Base-by-base conservation (phyloP, 2,797 vertebrate genomes). In the Enteromius trimaculatus region DNA sequence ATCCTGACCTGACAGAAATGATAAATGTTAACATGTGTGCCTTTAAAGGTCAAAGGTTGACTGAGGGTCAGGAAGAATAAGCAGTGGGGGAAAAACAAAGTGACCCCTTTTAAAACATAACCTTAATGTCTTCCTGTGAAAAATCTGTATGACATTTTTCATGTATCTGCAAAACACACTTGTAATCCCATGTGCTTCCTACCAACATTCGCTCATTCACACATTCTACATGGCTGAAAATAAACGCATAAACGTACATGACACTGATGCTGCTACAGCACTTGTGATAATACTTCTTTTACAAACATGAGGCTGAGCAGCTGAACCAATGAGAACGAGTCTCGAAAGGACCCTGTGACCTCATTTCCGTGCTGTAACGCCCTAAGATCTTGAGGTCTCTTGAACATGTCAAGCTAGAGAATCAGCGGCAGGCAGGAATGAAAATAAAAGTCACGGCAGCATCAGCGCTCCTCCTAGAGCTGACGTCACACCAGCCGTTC, bases 1-100 rank as follows among this genome's bases (percentile, higher is more conserved):
- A 31, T 14, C 1, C 29, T 26, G 29, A n/a, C 29, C 65, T 4
- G 39, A 74, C 53, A 74, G 53, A 74, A 55, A 47, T 74, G n/a
- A 47, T 85, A 77, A 84, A 88, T 80, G 72, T 77, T 69, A 87
- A 84, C 84, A 77, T 77, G n/a, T 74, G 55, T 74, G 58, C n/a
- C 44, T 76, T 49, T n/a, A 55, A 23, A 64, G 80, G 62, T 64
- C 70, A 81, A 65, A 64, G 68, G 71, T 82, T 55, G 49, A 23
- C 23, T 21, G 60, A 53, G 9, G 80, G 58, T 49, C 44, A 51
- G 11, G 17, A 49, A 26, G 39, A 16, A 34, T 39, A 19, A 49
- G 42, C 23, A 47, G 42, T n/a, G 42, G 58, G 37, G 3, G 13
- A 16, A 31, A 10, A 26, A n/a, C 7, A 10, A n/a, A 42, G 16